Conservation (phyloP, 2,888 invertebrate genomes). For the Fissipunctia ypsillon region DNA sequence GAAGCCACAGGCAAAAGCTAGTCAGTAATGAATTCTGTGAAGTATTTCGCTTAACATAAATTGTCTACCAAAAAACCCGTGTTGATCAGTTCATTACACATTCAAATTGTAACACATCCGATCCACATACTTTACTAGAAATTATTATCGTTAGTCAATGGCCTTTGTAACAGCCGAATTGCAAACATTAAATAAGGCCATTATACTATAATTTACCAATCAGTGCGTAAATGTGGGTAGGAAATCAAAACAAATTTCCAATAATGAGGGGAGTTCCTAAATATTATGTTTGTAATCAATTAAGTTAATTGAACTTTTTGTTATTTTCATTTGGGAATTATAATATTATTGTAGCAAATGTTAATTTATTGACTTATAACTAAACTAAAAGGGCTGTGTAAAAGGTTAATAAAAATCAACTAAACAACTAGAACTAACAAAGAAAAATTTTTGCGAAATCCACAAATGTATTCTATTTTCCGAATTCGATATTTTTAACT, state of each 20-base stretch:
- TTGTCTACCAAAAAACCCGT: not conserved
- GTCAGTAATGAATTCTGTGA: not conserved
- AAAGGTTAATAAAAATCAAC: not conserved
- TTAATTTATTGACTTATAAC: not conserved
- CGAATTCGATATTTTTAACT: not conserved
- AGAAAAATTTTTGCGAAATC: not conserved
- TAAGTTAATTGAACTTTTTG: constrained; percentile 6
- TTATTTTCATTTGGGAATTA: not conserved
- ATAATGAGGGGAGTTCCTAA: constrained; percentile 24
- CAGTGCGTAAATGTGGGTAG: constrained; percentile 11
- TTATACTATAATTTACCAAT: constrained; percentile 17
- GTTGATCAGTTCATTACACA: constrained; percentile 24
- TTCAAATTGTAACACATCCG: constrained; percentile 39
- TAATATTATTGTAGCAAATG: not conserved
- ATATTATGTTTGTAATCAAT: constrained; percentile 32
- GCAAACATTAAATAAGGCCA: constrained; percentile 29
- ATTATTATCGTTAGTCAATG: constrained; percentile 21
- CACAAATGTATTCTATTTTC: not conserved
- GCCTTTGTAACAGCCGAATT: constrained; percentile 18
- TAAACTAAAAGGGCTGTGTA: not conserved
- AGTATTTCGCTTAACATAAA: not conserved
- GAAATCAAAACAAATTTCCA: constrained; percentile 48
- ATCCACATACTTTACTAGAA: constrained; percentile 1
- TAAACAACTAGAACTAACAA: not conserved
- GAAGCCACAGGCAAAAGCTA: not conserved